Evolutionary conservation across 2,888 invertebrate species (phyloP).

Genomic region (Mythimna lalbum): DNA sequence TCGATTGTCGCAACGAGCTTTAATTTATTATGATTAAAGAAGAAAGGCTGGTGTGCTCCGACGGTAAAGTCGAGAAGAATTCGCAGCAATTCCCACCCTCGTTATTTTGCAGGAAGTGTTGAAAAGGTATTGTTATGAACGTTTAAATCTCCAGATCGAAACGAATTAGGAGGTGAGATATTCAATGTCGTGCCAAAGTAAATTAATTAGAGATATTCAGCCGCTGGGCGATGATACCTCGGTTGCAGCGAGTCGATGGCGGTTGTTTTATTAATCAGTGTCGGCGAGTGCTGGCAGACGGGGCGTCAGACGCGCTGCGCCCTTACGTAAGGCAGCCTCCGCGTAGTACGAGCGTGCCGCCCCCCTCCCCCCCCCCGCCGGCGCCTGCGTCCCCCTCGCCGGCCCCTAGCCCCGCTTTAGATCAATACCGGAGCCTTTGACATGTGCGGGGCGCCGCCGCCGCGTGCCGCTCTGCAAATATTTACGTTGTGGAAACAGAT

Average conservation of each 20-base stretch:
- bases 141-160: constrained; percentile 39
- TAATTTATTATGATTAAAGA: constrained; percentile 49
- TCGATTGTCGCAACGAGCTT: constrained; percentile 23
- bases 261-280: constrained; percentile 88
- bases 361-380: constrained; percentile 54
- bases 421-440: constrained; percentile 90
- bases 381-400: constrained; percentile 44
- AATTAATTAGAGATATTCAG: constrained; percentile 77
- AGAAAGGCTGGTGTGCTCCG: constrained; percentile 30
- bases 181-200: constrained; percentile 60
- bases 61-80: constrained; percentile 22
- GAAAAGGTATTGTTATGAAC: constrained; percentile 27
- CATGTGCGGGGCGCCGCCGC: constrained; percentile 84
- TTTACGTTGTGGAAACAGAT: constrained; percentile 89
- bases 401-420: constrained; percentile 77
- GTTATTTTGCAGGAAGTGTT: constrained; percentile 21
- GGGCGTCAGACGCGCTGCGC: constrained; percentile 86
- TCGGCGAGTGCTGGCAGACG: constrained; percentile 80
- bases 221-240: constrained; percentile 73
- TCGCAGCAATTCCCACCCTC: neutral
- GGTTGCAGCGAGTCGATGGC: constrained; percentile 79
- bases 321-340: constrained; percentile 86
- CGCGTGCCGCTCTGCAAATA: constrained; percentile 88
- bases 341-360: constrained; percentile 77
- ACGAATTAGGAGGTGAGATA: constrained; percentile 24